These are phyloP conservation scores for Rhinichthys klamathensis DNA, from an alignment of 2,113 vertebrate species.

Conservation along the genomic window DNA sequence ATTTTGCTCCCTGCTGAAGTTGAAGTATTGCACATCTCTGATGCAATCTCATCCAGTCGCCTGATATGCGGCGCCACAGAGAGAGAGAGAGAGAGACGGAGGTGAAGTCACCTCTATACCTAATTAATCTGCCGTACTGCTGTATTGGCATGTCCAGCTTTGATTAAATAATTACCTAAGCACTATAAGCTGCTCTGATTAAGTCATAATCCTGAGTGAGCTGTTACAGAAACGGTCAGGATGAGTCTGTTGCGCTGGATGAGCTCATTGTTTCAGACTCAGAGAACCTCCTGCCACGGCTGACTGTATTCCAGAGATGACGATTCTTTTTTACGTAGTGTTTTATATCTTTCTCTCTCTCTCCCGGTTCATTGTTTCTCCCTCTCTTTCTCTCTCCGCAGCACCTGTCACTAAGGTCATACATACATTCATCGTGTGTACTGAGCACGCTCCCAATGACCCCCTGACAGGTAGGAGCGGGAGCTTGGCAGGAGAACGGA, in stretches of 20 bases:
- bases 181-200: constrained; percentile 72
- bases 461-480: constrained; percentile 77
- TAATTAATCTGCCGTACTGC: constrained; percentile 75
- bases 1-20: constrained; percentile 57
- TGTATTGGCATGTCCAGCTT: constrained; percentile 74
- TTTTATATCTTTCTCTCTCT: constrained; percentile 33
- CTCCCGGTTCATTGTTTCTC: constrained; percentile 56
- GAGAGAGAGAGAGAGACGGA: constrained; percentile 48
- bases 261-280: constrained; percentile 49
- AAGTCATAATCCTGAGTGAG: constrained; percentile 77
- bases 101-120: constrained; percentile 67
- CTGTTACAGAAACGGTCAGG: constrained; percentile 65
- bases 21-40: constrained; percentile 69
- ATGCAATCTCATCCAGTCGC: constrained; percentile 58
- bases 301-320: constrained; percentile 44
- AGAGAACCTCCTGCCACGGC: constrained; percentile 44
- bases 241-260: constrained; percentile 51
- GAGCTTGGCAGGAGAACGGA: constrained; percentile 70
- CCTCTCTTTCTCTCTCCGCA: constrained; percentile 64
- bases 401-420: constrained; percentile 72
- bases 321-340: constrained; percentile 32
- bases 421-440: constrained; percentile 65
- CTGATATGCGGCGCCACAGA: not conserved
- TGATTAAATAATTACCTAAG: constrained; percentile 79
- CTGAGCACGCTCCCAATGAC: constrained; percentile 68